These are phyloP conservation scores for Puntigrus tetrazona DNA, from an alignment of 2,113 vertebrate genomes.

Conservation along the genomic window DNA sequence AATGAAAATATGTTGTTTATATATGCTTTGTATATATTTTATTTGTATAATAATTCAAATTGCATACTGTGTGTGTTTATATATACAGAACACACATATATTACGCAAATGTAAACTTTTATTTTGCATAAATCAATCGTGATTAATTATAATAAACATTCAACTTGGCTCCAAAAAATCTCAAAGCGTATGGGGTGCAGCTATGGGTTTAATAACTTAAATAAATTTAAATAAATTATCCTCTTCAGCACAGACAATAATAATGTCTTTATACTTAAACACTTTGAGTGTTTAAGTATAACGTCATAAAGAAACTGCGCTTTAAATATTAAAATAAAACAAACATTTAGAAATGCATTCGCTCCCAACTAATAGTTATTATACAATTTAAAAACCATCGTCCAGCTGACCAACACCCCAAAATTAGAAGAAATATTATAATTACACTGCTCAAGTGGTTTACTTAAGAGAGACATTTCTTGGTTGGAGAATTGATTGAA, in stretches of 20 bases:
- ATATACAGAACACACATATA: no score
- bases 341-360: constrained; percentile 12
- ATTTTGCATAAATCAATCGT: no score
- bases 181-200: neutral
- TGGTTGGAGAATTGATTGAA: constrained; percentile 54
- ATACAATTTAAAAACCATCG: neutral
- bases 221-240: neutral
- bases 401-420: neutral
- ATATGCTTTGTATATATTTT: no score
- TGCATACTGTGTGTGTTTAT: no score
- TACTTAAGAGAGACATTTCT: constrained; percentile 46
- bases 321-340: neutral
- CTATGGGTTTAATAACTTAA: no score
- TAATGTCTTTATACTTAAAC: neutral
- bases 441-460: constrained; percentile 33
- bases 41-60: no score
- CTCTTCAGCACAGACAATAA: neutral
- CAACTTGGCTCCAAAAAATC: neutral
- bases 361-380: neutral
- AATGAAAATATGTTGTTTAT: no score
- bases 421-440: neutral
- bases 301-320: neutral
- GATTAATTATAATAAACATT: neutral
- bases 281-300: no score
- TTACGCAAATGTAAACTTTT: no score